Evolutionary conservation across 2,113 vertebrate genomes (phyloP).

Genomic region (Vanacampus margaritifer): DNA sequence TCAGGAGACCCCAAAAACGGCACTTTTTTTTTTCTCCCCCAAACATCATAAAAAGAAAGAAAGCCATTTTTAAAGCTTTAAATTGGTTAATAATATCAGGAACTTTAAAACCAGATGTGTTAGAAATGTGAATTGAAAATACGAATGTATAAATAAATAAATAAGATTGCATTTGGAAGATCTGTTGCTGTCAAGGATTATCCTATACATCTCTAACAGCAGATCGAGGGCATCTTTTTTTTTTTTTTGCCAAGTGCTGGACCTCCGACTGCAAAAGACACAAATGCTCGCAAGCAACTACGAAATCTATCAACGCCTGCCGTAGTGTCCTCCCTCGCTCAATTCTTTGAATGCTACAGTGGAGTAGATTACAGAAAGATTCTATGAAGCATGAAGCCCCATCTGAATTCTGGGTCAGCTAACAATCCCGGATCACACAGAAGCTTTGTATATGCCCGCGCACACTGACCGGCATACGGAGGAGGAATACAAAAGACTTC

Average conservation of each 20-base stretch:
- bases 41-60: no score
- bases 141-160: neutral
- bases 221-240: constrained; percentile 22
- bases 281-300: constrained; percentile 47
- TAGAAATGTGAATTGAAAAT: no score
- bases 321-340: constrained; percentile 25
- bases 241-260: constrained; percentile 16
- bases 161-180: constrained; percentile 20
- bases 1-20: no score
- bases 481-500: constrained; percentile 23
- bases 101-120: no score
- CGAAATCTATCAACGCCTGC: constrained; percentile 51
- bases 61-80: no score
- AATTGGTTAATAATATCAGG: no score
- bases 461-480: constrained; percentile 38
- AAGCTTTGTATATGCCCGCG: constrained; percentile 40
- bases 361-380: constrained; percentile 42
- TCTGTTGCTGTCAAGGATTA: constrained; percentile 42
- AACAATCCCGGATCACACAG: constrained; percentile 49
- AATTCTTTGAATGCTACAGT: constrained; percentile 50
- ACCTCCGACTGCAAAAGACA: constrained; percentile 34
- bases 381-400: constrained; percentile 57
- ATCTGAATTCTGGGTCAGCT: constrained; percentile 51
- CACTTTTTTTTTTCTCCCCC: no score
- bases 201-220: constrained; percentile 35